A percentile compares a stretch with the other conserved stretches of the same genome.
phyloP scores from a whole-genome alignment of 2,797 vertebrate species.

The Gouania willdenowi region DNA sequence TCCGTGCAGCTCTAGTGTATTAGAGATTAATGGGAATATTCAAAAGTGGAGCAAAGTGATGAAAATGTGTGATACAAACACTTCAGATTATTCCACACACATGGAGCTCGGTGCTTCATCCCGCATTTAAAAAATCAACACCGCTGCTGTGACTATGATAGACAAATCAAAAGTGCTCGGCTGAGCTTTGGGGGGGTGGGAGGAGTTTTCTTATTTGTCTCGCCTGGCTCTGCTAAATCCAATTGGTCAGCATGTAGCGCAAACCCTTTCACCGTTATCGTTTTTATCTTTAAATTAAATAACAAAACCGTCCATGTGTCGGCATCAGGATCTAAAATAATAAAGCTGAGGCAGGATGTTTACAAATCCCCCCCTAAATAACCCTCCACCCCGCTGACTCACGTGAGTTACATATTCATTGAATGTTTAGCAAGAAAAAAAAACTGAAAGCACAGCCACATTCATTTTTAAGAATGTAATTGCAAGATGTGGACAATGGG shows the following conservation, averaged over 20 bases:
- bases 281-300: slow-evolving; percentile 4
- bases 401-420: slow-evolving; percentile 58
- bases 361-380: slow-evolving; percentile 62
- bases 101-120: slow-evolving; percentile 29
- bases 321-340: slow-evolving; percentile 48
- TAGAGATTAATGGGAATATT: slow-evolving; percentile 39
- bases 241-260: slow-evolving; percentile 37
- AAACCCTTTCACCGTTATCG: slow-evolving; percentile 31
- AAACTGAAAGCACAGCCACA: slow-evolving; percentile 47
- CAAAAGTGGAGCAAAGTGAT: slow-evolving; percentile 53
- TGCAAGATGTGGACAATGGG: slow-evolving; percentile 43
- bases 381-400: slow-evolving; percentile 52
- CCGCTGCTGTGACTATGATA: slow-evolving; percentile 17
- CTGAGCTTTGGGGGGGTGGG: slow-evolving; percentile 5
- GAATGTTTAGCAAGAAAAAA: slow-evolving; percentile 48
- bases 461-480: slow-evolving; percentile 48
- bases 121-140: slow-evolving; percentile 46
- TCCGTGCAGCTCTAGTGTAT: slow-evolving; percentile 47
- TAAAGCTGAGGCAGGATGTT: slow-evolving; percentile 59
- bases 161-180: slow-evolving; percentile 17
- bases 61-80: slow-evolving; percentile 51
- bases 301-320: slow-evolving; percentile 38
- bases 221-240: slow-evolving; percentile 25
- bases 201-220: slow-evolving; percentile 4
- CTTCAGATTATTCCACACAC: slow-evolving; percentile 50